Base-by-base conservation (phyloP, 2,113 vertebrate species). In the Oceanites oceanicus region DNA sequence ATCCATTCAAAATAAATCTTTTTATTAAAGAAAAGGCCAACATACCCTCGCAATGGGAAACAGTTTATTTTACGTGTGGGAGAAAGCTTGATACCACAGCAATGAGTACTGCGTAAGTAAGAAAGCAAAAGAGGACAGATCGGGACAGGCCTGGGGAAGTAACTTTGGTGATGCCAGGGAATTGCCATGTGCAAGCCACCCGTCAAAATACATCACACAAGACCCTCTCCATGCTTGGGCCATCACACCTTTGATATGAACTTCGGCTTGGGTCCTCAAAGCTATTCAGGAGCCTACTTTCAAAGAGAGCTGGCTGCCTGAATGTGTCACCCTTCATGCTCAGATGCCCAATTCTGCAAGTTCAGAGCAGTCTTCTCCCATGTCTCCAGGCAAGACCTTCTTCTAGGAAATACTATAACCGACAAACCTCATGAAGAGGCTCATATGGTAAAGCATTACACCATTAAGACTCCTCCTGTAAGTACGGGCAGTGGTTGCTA, bases 181-280 rank as follows among this genome's bases (percentile, higher is more conserved):
- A 63, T 6, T 49, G n/a, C 25, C 49, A 32, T 7, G n/a, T 23
- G 32, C 25, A 56, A 49, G 20, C 30, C 23, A 62, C 13, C 30
- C 10, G 0, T 49, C 42, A 49, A 71, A 85, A 71, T 18, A 56
- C 0, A 0, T 63, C 42, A 77, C 17, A 11, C 8, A 36, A 56
- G 50, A 23, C 32, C 17, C 25, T 38, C 65, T 50, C 26, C 50
- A 7, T 23, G 15, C 56, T 50, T 72, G 27, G 32, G 4, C 30
- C 49, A 84, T 22, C 42, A 36, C 36, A 42, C 6, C 32, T 21
- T 34, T 78, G 29, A 62, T 13, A 8, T 36, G 58, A 58, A 85
- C 34, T 77, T 50, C 1, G 2, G 30, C 12, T 77, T 6, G 15
- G 42, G 18, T 42, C 66, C 32, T 50, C 50, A 36, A 29, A 72